phyloP scores from a whole-genome alignment of 92 coral and sea anemone genomes.

The Zoanthus solanderi region DNA sequence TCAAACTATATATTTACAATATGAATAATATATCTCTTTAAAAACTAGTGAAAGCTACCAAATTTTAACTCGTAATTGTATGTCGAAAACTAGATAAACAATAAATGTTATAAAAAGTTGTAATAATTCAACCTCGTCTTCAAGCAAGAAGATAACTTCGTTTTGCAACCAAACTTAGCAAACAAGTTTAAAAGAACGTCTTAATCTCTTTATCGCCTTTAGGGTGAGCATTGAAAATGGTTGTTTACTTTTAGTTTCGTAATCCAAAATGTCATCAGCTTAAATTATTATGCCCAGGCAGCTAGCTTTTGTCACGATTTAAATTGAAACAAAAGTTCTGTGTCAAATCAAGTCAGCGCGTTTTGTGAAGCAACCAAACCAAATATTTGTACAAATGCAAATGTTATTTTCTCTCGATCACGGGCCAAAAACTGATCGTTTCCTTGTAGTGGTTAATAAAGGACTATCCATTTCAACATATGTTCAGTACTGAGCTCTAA shows the following conservation, averaged over 20 bases:
- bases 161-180: neutral
- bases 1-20: constrained; percentile 14
- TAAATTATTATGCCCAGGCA: neutral
- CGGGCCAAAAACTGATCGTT: neutral
- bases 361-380: constrained; percentile 10
- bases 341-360: neutral
- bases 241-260: neutral
- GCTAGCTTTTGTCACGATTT: neutral
- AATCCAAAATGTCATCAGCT: neutral
- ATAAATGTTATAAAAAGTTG: neutral
- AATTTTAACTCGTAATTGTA: constrained; percentile 7
- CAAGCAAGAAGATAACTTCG: neutral
- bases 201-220: neutral
- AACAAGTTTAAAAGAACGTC: neutral
- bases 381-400: constrained; percentile 37
- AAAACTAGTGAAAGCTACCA: constrained; percentile 24
- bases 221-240: neutral
- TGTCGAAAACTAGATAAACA: neutral
- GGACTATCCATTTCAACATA: neutral
- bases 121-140: neutral
- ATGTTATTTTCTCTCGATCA: neutral
- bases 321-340: neutral
- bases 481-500: neutral
- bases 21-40: constrained; percentile 24
- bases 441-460: neutral